Evolutionary conservation across 2,113 vertebrate species (phyloP).

Genomic region (Probosciger aterrimus): DNA sequence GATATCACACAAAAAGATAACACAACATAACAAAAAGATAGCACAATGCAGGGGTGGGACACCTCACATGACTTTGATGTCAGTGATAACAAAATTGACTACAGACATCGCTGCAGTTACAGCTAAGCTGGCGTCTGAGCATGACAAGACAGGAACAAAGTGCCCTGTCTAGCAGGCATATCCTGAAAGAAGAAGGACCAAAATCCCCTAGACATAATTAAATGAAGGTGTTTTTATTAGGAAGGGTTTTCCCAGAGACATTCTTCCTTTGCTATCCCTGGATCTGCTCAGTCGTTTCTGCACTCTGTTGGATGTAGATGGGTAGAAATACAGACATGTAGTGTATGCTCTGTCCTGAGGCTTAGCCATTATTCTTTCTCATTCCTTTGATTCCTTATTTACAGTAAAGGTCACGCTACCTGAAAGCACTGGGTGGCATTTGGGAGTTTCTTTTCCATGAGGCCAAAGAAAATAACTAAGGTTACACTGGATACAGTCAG

Average conservation of each 20-base stretch:
- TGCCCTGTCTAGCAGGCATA: background rate
- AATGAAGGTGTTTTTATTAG: background rate
- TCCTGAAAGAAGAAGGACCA: background rate
- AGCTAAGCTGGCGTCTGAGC: background rate
- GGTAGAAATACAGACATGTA: background rate
- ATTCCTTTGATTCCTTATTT: background rate
- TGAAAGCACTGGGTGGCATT: background rate
- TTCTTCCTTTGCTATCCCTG: background rate
- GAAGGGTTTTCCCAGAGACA: background rate
- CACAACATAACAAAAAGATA: too few relatives aligned
- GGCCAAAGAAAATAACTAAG: background rate
- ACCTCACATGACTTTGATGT: too few relatives aligned
- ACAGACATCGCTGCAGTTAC: rapidly evolving
- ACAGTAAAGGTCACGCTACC: background rate
- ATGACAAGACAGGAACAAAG: background rate
- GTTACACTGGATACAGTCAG: background rate
- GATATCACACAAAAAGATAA: too few relatives aligned
- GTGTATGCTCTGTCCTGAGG: background rate
- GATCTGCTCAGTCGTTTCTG: background rate
- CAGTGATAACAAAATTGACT: background rate
- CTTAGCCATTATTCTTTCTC: background rate
- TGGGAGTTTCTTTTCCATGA: background rate
- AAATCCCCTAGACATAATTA: background rate
- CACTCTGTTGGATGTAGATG: rapidly evolving
- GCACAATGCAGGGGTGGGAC: too few relatives aligned